phyloP scores from a whole-genome alignment of 2,888 invertebrate species.

The Spisula solida region DNA sequence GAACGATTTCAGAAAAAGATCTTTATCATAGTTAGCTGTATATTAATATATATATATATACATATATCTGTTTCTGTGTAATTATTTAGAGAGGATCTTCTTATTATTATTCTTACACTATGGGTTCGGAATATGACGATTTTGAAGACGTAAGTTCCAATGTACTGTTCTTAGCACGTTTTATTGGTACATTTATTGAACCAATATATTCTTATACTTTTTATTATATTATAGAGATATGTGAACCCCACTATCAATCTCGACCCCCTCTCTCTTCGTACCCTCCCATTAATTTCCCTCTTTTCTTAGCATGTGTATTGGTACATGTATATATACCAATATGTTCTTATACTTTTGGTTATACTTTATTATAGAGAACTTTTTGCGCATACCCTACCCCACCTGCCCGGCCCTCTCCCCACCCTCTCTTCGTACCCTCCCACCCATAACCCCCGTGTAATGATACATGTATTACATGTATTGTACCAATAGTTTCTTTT shows the following conservation, averaged over 20 bases:
- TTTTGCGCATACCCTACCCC: no score
- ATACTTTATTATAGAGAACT: no score
- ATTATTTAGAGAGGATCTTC: neutral
- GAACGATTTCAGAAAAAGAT: neutral
- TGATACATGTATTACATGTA: no score
- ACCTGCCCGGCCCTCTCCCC: no score
- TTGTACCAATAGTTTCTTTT: neutral
- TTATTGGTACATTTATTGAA: neutral
- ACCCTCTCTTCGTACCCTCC: no score
- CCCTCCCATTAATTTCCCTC: no score
- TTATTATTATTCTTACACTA: neutral
- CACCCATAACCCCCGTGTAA: no score
- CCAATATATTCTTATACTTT: neutral
- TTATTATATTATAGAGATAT: neutral
- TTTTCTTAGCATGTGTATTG: no score
- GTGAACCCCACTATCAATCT: neutral
- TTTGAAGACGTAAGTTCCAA: conserved; percentile 45
- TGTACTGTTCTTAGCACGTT: neutral
- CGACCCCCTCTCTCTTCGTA: no score
- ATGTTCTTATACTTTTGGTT: no score
- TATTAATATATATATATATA: neutral
- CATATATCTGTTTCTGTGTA: neutral
- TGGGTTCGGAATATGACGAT: conserved; percentile 44
- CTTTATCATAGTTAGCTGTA: neutral
- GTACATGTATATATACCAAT: no score